Evolutionary conservation across 2,797 vertebrate species (phyloP), one percentile per base, ranked within the genome.

Genomic region (Vireo griseus): DNA sequence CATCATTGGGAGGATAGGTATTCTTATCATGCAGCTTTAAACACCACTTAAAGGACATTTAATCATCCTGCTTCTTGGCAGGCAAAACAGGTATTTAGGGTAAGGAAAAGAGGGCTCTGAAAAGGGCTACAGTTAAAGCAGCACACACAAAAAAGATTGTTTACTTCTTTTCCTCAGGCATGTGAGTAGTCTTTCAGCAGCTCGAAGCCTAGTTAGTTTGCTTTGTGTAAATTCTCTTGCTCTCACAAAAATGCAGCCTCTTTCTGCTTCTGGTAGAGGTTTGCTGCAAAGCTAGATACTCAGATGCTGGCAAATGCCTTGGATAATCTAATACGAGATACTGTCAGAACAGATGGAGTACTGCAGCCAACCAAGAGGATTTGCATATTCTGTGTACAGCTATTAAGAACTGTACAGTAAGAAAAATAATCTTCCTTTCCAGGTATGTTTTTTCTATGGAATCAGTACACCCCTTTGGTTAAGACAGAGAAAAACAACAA

Each of bases 261-360:
- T 77, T 82, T 76, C 75, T 81, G 69, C 65, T 94, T 78, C 54
- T 86, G 33, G 44, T 73, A 48, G 39, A 86, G 77, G 42, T 52
- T 37, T 88, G 83, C 91, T 92, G 77, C 37, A 86, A 95, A 84
- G 74, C 74, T 63, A 81, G 31, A 66, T 52, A 40, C 55, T 94
- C 3, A 11, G 35, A 92, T 77, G 63, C 77, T 93, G 77, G 91
- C 90, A 95, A 94, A 79, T 13, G 9, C 61, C 77, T 95, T 87
- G 52, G 88, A 91, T 71, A 93, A 93, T 93, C 78, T 87, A 84
- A 87, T 58, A 72, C 2, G 5, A 93, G 84, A 91, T 74, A 63
- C 42, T 95, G 81, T 92, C 92, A 83, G 86, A 96, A 91, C 96
- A 96, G 95, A 97, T 90, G 91, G 94, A 88, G 62, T 59, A 59